These are phyloP conservation scores for Eilema sororculum DNA, from an alignment of 2,888 invertebrate species.

Conservation along the genomic window DNA sequence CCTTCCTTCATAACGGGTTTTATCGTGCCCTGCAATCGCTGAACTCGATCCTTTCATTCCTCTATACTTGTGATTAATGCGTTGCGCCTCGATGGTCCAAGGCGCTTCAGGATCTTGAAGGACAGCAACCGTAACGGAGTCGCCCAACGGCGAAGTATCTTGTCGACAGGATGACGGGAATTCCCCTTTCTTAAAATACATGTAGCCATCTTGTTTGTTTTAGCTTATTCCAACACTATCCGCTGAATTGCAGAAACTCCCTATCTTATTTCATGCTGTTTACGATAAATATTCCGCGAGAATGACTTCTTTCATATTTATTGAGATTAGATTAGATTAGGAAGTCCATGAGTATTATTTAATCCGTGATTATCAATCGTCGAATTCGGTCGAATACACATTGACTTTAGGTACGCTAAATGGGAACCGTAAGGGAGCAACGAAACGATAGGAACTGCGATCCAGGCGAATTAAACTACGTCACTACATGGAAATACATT, in stretches of 20 bases:
- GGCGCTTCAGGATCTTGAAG: too few relatives aligned
- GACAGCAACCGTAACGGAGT: neutral
- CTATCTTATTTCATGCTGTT: neutral
- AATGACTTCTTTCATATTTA: neutral
- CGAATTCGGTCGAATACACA: neutral
- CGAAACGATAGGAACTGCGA: neutral
- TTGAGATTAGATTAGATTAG: neutral
- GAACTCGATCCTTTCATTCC: neutral
- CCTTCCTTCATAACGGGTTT: neutral
- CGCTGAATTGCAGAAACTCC: neutral
- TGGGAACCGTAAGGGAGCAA: neutral
- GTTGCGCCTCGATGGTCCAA: too few relatives aligned
- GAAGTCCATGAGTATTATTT: neutral
- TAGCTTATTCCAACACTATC: neutral
- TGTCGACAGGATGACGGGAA: neutral
- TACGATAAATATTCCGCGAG: neutral
- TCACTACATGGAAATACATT: neutral
- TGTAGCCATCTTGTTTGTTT: neutral
- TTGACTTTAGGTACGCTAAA: neutral
- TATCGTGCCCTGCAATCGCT: too few relatives aligned
- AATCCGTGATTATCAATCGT: neutral
- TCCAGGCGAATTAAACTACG: neutral
- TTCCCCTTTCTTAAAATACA: neutral
- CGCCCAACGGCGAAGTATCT: neutral
- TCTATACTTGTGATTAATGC: neutral